phyloP scores from a whole-genome alignment of 2,797 vertebrate genomes.

The Tiaroga cobitis region DNA sequence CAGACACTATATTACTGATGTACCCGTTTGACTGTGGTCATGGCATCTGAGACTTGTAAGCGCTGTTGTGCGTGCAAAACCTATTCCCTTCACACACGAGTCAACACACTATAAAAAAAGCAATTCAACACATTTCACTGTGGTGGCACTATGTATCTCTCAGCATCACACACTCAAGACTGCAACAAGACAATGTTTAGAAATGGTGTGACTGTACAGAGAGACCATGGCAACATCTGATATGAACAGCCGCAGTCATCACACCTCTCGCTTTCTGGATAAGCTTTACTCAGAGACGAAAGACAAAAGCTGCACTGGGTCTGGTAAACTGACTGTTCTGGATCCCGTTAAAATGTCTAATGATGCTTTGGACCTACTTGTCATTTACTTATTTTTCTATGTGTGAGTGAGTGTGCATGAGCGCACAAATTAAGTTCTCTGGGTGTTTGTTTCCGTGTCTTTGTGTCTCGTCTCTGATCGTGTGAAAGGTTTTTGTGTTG shows the following conservation, averaged over 20 bases:
- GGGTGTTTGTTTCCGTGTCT: slow-evolving; percentile 21
- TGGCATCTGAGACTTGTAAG: not conserved
- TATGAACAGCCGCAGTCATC: slow-evolving; percentile 17
- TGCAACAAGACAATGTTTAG: slow-evolving; percentile 22
- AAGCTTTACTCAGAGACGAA: slow-evolving; percentile 23
- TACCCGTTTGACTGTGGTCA: not conserved
- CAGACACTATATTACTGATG: not conserved
- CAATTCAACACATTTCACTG: slow-evolving; percentile 20
- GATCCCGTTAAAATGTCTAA: slow-evolving; percentile 19
- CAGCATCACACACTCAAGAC: slow-evolving; percentile 15
- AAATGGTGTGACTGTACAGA: slow-evolving; percentile 15
- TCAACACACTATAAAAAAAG: slow-evolving; percentile 17
- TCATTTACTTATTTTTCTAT: slow-evolving; percentile 38
- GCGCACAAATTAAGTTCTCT: not conserved
- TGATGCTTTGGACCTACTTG: slow-evolving; percentile 48
- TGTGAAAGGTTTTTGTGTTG: slow-evolving; percentile 34
- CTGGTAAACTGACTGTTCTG: slow-evolving; percentile 22
- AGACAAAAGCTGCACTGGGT: slow-evolving; percentile 40
- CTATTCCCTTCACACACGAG: slow-evolving; percentile 54
- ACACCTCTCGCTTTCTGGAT: slow-evolving; percentile 8
- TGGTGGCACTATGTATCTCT: slow-evolving; percentile 8
- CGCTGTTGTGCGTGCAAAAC: slow-evolving; percentile 6
- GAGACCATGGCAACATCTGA: not conserved
- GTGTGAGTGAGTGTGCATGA: slow-evolving; percentile 26
- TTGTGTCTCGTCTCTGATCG: slow-evolving; percentile 41